Conservation (phyloP, 2,113 vertebrate genomes). For the Clupea harengus region DNA sequence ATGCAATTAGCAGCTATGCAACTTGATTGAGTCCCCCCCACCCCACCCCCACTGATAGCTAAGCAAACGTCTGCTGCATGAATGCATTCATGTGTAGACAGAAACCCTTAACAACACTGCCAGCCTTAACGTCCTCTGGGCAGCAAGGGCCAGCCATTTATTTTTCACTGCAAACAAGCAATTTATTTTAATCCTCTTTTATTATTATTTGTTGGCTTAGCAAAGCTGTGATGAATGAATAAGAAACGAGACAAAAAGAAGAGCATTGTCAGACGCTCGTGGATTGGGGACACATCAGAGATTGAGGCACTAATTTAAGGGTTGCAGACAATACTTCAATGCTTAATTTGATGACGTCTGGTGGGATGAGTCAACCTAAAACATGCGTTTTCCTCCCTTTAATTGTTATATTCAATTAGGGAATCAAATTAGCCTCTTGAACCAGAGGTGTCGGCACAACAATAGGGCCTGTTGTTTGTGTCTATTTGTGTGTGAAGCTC, state of each 20-base stretch:
- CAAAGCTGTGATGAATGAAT: constrained; percentile 44
- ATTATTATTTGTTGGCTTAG: constrained; percentile 28
- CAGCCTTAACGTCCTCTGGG: neutral
- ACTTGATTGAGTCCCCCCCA: neutral
- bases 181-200: constrained; percentile 9
- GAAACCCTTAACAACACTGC: neutral
- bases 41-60: neutral
- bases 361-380: constrained; percentile 73
- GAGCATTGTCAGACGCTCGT: constrained; percentile 52
- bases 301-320: constrained; percentile 69
- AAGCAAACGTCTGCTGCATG: neutral
- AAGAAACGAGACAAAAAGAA: constrained; percentile 25
- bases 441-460: constrained; percentile 65
- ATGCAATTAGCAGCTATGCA: neutral
- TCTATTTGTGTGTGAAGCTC: constrained; percentile 67
- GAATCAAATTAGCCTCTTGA: constrained; percentile 74
- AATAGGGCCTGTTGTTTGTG: constrained; percentile 68
- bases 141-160: neutral
- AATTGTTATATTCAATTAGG: constrained; percentile 81
- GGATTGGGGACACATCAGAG: constrained; percentile 52
- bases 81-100: neutral
- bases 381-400: constrained; percentile 53
- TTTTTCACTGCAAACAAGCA: constrained; percentile 14
- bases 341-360: constrained; percentile 77
- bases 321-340: constrained; percentile 66